phyloP scores from a whole-genome alignment of 2,888 invertebrate genomes.

The Pycnomerus fuliginosus region DNA sequence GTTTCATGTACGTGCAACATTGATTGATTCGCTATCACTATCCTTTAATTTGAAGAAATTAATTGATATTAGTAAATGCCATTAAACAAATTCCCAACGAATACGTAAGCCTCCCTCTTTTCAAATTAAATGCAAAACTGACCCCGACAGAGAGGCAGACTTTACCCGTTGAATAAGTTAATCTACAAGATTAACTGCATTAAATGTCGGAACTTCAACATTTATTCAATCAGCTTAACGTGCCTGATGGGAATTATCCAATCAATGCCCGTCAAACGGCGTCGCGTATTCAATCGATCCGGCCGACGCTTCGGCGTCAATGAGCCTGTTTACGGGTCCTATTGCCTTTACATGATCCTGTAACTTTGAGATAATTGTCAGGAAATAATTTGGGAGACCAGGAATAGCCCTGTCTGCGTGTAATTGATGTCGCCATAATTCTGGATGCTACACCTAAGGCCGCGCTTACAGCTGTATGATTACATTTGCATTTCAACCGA shows the following conservation, averaged over 20 bases:
- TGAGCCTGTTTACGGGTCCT: too few species aligned
- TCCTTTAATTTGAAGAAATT: constrained; percentile 24
- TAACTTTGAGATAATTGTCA: constrained; percentile 36
- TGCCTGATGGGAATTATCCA: constrained; percentile 36
- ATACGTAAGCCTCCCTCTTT: too few species aligned
- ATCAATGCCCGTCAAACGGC: constrained; percentile 37
- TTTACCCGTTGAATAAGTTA: constrained; percentile 23
- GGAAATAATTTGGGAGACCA: constrained; percentile 35
- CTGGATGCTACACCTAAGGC: constrained; percentile 33
- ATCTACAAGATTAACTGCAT: constrained; percentile 23
- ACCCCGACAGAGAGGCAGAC: too few species aligned
- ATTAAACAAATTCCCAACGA: constrained; percentile 17
- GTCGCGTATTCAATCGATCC: constrained; percentile 26
- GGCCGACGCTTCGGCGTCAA: constrained; percentile 9
- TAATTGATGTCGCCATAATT: constrained; percentile 38
- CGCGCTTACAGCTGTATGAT: constrained; percentile 34
- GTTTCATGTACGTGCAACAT: constrained; percentile 23
- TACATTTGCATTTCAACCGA: constrained; percentile 43
- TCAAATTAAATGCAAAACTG: too few species aligned
- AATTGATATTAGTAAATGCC: constrained; percentile 23
- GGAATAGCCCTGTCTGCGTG: constrained; percentile 29
- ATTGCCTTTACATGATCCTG: too few species aligned
- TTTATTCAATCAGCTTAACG: constrained; percentile 37
- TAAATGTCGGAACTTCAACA: constrained; percentile 27
- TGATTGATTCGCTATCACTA: constrained; percentile 28